A percentile compares a stretch with the other conserved stretches of the same genome.
Evolutionary conservation across 2,113 vertebrate genomes (phyloP).

Genomic region (Oncorhynchus mykiss): DNA sequence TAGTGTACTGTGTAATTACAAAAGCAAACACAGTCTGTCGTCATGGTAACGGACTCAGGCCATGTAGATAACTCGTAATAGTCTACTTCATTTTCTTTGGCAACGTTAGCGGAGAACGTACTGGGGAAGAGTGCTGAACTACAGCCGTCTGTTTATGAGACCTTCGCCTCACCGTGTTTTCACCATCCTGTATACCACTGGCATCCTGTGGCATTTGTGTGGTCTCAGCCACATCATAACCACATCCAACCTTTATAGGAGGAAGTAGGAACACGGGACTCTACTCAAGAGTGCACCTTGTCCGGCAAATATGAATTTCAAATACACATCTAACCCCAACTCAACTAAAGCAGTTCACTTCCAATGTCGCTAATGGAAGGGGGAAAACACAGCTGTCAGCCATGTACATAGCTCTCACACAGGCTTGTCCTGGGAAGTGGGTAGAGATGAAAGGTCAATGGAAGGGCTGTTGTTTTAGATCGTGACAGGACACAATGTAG

Average conservation of each 20-base stretch:
- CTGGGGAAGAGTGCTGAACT: too few species aligned
- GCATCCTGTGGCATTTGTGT: conserved; percentile 2
- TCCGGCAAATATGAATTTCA: conserved; percentile 2
- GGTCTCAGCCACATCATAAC: conserved; percentile 10
- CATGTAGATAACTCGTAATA: too few species aligned
- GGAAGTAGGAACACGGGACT: conserved; percentile 3
- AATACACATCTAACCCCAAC: background rate
- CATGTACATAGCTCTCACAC: background rate
- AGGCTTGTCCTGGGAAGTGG: background rate
- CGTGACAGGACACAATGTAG: background rate
- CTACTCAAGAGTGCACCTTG: background rate
- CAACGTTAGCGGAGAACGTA: too few species aligned
- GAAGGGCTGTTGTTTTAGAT: background rate
- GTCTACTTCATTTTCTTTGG: too few species aligned
- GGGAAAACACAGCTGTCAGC: background rate
- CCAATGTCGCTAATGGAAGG: background rate
- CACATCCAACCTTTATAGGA: conserved; percentile 17
- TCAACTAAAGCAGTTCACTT: background rate
- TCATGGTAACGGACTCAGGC: too few species aligned
- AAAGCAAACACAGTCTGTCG: too few species aligned
- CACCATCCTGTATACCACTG: too few species aligned
- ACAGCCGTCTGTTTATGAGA: too few species aligned
- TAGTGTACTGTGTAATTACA: too few species aligned
- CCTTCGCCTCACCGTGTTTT: too few species aligned
- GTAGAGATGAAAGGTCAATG: background rate